These are phyloP conservation scores for Teinopalpus imperialis DNA, from an alignment of 2,888 invertebrate genomes.

Conservation along the genomic window DNA sequence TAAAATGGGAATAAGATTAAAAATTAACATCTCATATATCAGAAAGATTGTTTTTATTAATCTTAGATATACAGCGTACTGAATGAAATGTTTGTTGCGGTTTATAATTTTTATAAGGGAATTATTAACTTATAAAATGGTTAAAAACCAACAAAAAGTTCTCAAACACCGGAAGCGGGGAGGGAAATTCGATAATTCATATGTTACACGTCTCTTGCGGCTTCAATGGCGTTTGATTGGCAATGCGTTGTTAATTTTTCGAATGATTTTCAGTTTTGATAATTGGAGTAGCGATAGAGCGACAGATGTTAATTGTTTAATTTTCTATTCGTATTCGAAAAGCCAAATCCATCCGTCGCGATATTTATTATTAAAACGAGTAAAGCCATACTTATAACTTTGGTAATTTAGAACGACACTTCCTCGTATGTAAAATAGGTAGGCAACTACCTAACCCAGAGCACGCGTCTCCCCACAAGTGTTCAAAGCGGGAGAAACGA, in stretches of 20 bases:
- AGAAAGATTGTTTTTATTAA: slow-evolving; percentile 65
- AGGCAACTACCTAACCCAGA: slow-evolving; percentile 50
- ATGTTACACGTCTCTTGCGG: slow-evolving; percentile 66
- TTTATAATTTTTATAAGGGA: slow-evolving; percentile 71
- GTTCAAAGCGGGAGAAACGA: slow-evolving; percentile 78
- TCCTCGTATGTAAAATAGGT: slow-evolving; percentile 63
- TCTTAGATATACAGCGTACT: slow-evolving; percentile 73
- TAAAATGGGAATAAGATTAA: no score
- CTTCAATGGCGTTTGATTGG: slow-evolving; percentile 57
- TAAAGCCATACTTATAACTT: slow-evolving; percentile 43
- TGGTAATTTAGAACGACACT: slow-evolving; percentile 46
- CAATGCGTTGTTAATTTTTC: slow-evolving; percentile 43
- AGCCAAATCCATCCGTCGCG: slow-evolving; percentile 16
- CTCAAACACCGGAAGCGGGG: slow-evolving; percentile 69
- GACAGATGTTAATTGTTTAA: slow-evolving; percentile 23
- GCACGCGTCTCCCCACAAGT: slow-evolving; percentile 68
- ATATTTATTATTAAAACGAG: slow-evolving; percentile 32
- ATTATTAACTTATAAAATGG: no score
- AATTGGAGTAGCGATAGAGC: slow-evolving; percentile 43
- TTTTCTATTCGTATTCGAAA: slow-evolving; percentile 20
- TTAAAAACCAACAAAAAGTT: no score
- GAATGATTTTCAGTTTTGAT: slow-evolving; percentile 45
- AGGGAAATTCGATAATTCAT: slow-evolving; percentile 71
- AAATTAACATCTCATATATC: no score
- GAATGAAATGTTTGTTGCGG: slow-evolving; percentile 76